Conservation (phyloP, 2,113 vertebrate species). For the Tragelaphus imberbis region DNA sequence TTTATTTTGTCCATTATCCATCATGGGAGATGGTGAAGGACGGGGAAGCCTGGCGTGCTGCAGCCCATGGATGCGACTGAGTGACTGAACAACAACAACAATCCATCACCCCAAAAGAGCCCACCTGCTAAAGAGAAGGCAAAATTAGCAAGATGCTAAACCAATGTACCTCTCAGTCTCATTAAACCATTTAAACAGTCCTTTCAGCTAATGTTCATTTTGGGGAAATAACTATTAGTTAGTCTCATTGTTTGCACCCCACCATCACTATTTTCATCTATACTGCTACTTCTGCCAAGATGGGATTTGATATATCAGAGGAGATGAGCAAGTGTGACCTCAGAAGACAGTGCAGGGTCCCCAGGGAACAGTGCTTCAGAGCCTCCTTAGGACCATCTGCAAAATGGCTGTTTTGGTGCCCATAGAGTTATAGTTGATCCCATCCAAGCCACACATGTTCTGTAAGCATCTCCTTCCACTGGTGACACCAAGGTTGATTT, state of each 20-base stretch:
- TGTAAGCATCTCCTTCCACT: neutral
- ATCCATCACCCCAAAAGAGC: neutral
- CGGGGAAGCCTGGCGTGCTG: neutral
- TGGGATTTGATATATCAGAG: neutral
- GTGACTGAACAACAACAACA: neutral
- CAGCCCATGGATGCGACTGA: fast-evolving
- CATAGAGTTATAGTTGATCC: fast-evolving
- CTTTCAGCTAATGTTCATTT: neutral
- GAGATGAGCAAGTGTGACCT: neutral
- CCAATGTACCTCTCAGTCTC: neutral
- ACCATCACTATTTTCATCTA: no score
- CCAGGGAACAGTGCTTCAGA: neutral
- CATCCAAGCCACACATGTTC: neutral
- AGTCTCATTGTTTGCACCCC: neutral
- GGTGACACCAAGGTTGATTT: neutral
- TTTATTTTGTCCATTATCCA: neutral
- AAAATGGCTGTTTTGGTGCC: neutral
- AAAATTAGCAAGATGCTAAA: neutral
- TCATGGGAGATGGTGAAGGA: neutral
- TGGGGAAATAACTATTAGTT: neutral
- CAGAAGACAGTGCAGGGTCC: neutral
- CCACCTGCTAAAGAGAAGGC: neutral
- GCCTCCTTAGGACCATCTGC: neutral
- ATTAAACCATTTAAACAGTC: neutral
- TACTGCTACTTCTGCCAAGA: neutral